These are phyloP conservation scores for Drosophila subobscura DNA, from an alignment of 1,140 invertebrate genomes.

Conservation along the genomic window DNA sequence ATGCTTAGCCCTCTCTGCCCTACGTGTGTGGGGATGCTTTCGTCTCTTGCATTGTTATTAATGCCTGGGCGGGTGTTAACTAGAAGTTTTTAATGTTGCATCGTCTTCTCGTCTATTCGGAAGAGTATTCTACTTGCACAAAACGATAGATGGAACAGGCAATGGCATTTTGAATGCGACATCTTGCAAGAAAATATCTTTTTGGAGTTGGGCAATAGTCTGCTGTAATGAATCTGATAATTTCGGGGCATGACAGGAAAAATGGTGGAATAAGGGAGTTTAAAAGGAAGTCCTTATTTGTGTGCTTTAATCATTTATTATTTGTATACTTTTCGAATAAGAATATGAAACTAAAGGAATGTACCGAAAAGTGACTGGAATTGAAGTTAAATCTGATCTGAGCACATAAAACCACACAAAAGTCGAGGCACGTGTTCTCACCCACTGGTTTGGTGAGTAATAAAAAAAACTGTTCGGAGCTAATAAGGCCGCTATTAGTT, in stretches of 20 bases:
- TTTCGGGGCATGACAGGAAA: background rate
- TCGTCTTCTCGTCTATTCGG: slow-evolving; percentile 28
- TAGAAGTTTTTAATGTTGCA: slow-evolving; percentile 43
- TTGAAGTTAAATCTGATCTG: too few relatives aligned
- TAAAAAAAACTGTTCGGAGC: too few relatives aligned
- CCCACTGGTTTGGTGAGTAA: too few relatives aligned
- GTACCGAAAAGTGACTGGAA: too few relatives aligned
- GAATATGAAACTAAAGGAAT: too few relatives aligned
- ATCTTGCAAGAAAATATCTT: background rate
- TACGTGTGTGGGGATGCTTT: slow-evolving; percentile 37
- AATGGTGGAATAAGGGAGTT: background rate
- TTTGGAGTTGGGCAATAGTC: background rate
- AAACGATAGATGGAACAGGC: slow-evolving; percentile 1
- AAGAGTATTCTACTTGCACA: slow-evolving; percentile 3
- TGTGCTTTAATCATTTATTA: too few relatives aligned
- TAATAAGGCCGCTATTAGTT: too few relatives aligned
- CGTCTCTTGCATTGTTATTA: slow-evolving; percentile 48
- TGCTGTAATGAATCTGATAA: slow-evolving; percentile 4
- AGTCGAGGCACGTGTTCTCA: too few relatives aligned
- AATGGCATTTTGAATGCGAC: slow-evolving; percentile 12
- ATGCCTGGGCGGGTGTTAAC: slow-evolving; percentile 33
- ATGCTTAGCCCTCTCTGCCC: slow-evolving; percentile 13
- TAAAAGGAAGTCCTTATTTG: background rate
- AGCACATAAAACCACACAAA: too few relatives aligned
- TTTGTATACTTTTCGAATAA: too few relatives aligned